A percentile compares a stretch with the other conserved stretches of the same genome.
phyloP scores from a whole-genome alignment of 2,797 vertebrate genomes.

The Bradypodion pumilum region DNA sequence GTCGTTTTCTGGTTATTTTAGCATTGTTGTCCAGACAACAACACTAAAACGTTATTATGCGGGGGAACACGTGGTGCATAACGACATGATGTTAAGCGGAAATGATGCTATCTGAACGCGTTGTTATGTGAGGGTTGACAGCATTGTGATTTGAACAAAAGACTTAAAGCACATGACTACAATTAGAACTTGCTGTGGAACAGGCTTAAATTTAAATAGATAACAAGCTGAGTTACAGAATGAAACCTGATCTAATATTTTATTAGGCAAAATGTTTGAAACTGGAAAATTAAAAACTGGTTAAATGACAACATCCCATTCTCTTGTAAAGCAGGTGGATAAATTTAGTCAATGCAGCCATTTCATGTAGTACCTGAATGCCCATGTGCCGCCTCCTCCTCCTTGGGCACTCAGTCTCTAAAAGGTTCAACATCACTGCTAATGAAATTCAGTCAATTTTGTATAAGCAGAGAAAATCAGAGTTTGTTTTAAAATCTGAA shows the following conservation, averaged over 20 bases:
- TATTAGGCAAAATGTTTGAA: constrained; percentile 36
- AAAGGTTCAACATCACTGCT: too few relatives aligned
- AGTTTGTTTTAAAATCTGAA: neutral
- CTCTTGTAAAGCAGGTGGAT: constrained; percentile 54
- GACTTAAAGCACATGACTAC: constrained; percentile 48
- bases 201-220: constrained; percentile 24
- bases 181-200: constrained; percentile 46
- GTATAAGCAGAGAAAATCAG: neutral
- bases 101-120: too few relatives aligned
- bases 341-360: constrained; percentile 47
- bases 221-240: constrained; percentile 40
- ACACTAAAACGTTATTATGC: too few relatives aligned
- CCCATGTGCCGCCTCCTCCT: too few relatives aligned
- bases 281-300: constrained; percentile 47
- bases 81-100: too few relatives aligned
- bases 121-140: too few relatives aligned
- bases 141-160: constrained; percentile 19
- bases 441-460: neutral
- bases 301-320: constrained; percentile 45
- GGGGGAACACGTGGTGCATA: too few relatives aligned
- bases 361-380: too few relatives aligned
- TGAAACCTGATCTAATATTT: constrained; percentile 50
- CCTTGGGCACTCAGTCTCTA: too few relatives aligned
- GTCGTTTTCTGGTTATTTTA: too few relatives aligned
- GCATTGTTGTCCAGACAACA: too few relatives aligned